Evolutionary conservation across 1,140 invertebrate species (phyloP), one percentile per base, ranked within the genome.

Genomic region (Plodia interpunctella): DNA sequence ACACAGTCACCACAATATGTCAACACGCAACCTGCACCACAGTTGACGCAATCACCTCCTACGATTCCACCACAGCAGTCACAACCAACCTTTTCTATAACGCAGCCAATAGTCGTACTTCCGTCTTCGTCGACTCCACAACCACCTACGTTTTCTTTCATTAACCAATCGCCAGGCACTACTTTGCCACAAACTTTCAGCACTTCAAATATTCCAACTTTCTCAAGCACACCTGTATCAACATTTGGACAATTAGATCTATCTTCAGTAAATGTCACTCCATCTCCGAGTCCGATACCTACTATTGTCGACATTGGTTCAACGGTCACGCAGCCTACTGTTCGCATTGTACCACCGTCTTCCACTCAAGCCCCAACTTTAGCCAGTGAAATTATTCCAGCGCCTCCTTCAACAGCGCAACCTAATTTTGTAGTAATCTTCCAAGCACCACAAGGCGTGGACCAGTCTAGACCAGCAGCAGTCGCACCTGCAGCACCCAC

Each of bases 31-130:
- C 6, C 38, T n/a, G 2, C 38, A 5, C 38, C 38, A 4, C 38
- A 44, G 6, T 44, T 44, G 2, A 44, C 38, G 4, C 38, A 44
- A 44, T 15, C 38, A 5, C n/a, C 38, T 4, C 38, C 38, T 44
- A 15, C 38, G 1, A 15, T 44, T 3, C 5, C 38, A 4, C 13
- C 2, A 6, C n/a, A n/a, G 15, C 38, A 44, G 38, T 5, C 38
- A 5, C 38, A 44, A 51, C 13, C 53, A 0, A 21, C 32, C 8
- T 80, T 81, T 63, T 74, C 78, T 20, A 57, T 76, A 35, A 71
- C 68, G 32, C 80, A 79, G 55, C 74, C 77, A 15, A 79, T 80
- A 15, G 52, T 83, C 19, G 71, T 80, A 32, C 60, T 74, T 11
- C 62, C 65, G 13, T 60, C 72, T 17, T n/a, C 11, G 6, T 13